Base-by-base conservation (phyloP, 2,113 vertebrate species). In the Cisticola juncidis region DNA sequence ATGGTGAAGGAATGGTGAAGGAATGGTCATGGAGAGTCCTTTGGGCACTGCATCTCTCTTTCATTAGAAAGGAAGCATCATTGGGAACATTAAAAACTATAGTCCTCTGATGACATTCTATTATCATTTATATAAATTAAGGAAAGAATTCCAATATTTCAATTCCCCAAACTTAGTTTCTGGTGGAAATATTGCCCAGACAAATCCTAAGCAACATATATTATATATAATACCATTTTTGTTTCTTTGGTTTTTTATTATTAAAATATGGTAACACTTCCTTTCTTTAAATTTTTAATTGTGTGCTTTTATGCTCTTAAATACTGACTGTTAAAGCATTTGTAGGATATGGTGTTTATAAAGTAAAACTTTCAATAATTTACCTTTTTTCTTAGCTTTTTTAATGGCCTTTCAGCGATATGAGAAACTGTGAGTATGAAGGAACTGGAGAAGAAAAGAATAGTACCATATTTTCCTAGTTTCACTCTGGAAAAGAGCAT, bases 261-360 rank as follows among this genome's bases (percentile, higher is more conserved):
- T 51, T 13, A 1, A 12, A 45, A 74, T 28, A 2, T 65, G 4
- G 0, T 1, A 50, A 33, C 2, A 6, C 5, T 2, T 29, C 23
- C 11, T 38, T 68, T 25, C 0, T 25, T 77, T 51, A 17, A 23
- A 42, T 19, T 26, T 5, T 54, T 50, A 6, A 29, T 31, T 35
- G 24, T 28, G 3, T 54, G 1, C 2, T 33, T 81, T 81, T 40
- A 24, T 53, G 4, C 1, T 44, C 3, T 65, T 45, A 53, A 57
- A 29, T 65, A 60, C 2, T n/a, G 7, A 29, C 0, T 65, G 21
- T 53, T 57, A 50, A 80, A 70, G 1, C 7, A 50, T 66, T 47
- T 54, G 6, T 13, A 48, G 12, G 4, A 40, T 11, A 66, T 61
- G 44, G 13, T 2, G 11, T 15, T 80, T 28, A 74, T 56, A 36